Percentiles rank a stretch among this genome's conserved stretches.
phyloP scores from a whole-genome alignment of 2,797 vertebrate genomes.

The Calcarius lapponicus region DNA sequence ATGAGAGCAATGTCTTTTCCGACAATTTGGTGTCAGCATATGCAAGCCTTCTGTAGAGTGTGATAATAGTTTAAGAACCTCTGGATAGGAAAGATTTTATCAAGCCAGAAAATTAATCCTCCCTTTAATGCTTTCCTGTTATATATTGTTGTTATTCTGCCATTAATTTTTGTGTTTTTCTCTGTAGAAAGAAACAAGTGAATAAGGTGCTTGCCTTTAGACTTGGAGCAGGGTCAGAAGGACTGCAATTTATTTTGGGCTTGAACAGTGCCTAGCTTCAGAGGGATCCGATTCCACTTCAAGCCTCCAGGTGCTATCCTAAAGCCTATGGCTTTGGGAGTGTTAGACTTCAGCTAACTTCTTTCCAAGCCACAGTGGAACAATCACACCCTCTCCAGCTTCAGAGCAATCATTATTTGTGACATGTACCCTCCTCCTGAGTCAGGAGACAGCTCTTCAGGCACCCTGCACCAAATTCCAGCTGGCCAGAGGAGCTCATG shows the following conservation, averaged over 20 bases:
- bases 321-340: background rate
- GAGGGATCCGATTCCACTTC: background rate
- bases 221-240: background rate
- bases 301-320: background rate
- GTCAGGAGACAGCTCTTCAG: background rate
- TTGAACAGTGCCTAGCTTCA: background rate
- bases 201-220: background rate
- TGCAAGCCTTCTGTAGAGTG: conserved; percentile 34
- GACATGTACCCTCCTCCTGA: background rate
- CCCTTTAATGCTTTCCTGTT: background rate
- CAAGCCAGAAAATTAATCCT: background rate
- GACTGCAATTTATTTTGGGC: background rate
- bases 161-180: conserved; percentile 24
- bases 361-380: background rate
- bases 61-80: conserved; percentile 41
- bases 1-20: conserved; percentile 45
- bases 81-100: background rate
- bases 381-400: background rate
- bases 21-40: conserved; percentile 54
- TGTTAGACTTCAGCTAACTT: background rate
- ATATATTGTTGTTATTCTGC: background rate
- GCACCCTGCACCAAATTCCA: background rate
- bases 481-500: background rate
- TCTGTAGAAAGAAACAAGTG: background rate
- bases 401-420: background rate